A percentile compares a stretch with the other conserved stretches of the same genome.
Evolutionary conservation across 2,888 invertebrate species (phyloP).

Genomic region (Athetis lepigone): DNA sequence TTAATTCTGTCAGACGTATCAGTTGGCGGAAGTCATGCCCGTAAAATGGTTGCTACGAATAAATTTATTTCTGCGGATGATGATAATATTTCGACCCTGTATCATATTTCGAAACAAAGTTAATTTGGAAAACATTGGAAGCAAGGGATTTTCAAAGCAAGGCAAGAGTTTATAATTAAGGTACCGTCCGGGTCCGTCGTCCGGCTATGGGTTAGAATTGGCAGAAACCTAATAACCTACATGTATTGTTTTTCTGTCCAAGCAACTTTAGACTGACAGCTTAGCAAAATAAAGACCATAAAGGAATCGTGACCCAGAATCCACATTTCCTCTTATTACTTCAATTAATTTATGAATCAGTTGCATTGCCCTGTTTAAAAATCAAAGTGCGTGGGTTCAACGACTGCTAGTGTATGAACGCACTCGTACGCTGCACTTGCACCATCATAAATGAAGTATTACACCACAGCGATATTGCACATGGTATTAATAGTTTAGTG

Average conservation of each 20-base stretch:
- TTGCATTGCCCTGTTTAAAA: constrained; percentile 53
- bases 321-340: constrained; percentile 32
- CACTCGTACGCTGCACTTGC: constrained; percentile 56
- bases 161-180: constrained; percentile 8
- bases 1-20: constrained; percentile 49
- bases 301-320: constrained; percentile 13
- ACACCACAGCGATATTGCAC: constrained; percentile 49
- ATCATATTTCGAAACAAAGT: constrained; percentile 36
- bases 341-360: constrained; percentile 57
- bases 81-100: constrained; percentile 9
- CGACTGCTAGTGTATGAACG: constrained; percentile 63
- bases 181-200: too few relatives aligned
- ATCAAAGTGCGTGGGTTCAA: constrained; percentile 63
- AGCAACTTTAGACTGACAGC: constrained; percentile 9
- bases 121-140: constrained; percentile 20
- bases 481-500: constrained; percentile 60
- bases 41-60: constrained; percentile 54
- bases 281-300: constrained; percentile 15
- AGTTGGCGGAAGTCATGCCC: constrained; percentile 55
- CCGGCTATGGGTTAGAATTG: too few relatives aligned
- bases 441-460: constrained; percentile 49
- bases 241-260: not conserved
- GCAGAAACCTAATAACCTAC: not conserved
- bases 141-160: constrained; percentile 12
- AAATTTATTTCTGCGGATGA: constrained; percentile 41